Evolutionary conservation across 1,140 invertebrate genomes (phyloP), one percentile per base, ranked within the genome.

Genomic region (Eupeodes corollae): DNA sequence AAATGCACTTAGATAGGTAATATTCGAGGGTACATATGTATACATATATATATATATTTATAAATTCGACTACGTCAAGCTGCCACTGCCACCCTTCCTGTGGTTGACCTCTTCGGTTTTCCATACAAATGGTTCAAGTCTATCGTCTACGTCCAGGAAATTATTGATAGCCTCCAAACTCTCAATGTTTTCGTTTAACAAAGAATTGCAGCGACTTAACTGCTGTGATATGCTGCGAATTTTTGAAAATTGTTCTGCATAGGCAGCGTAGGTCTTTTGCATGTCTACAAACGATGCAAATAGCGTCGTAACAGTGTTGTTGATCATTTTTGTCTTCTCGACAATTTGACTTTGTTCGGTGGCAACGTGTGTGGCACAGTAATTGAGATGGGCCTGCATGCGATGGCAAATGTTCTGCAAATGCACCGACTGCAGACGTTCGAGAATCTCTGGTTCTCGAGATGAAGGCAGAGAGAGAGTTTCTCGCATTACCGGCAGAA

Each of bases 91-190:
- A 3, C 21, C 21, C 13, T 13, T 35, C 13, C 10, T 26, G 12
- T 21, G 12, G 34, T 11, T 57, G 61, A 73, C 72, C 69, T 65
- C 63, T 44, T 67, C 63, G 31, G 85, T 88, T 8, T 84, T 87
- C 89, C 88, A 91, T 10, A 88, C 80, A 69, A 96, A 94, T 1
- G 89, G 86, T 70, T 94, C 88, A 15, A 96, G 63, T 33, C 88
- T 77, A 49, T 92, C 85, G 31, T 87, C 82, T 40, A 83, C 72
- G 6, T 91, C 90, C 31, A 97, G 71, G 34, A 86, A 64, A 62
- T 84, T 82, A 62, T 96, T 95, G 15, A 96, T 72, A 5, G 79
- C 79, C 57, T 93, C 88, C 56, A 94, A 75, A 42, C 82, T 82
- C 58, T 88, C 88, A 1, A 94, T 69, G 8, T 88, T 88, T 67